Conservation (phyloP, 2,113 vertebrate species). For the Cryptomyrus ogoouensis region DNA sequence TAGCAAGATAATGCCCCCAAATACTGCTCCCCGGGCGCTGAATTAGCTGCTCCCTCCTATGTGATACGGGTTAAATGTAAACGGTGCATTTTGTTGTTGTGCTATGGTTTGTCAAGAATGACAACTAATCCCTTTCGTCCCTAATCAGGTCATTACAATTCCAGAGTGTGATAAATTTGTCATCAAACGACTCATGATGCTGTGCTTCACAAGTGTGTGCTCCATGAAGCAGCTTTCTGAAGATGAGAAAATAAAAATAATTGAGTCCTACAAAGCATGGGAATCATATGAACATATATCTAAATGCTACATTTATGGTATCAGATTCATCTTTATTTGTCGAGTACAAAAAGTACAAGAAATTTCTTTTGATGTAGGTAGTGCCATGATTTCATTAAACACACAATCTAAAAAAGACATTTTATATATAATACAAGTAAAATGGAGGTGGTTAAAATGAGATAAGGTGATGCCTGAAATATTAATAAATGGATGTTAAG, state of each 20-base stretch:
- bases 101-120: too few relatives aligned
- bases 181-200: not conserved
- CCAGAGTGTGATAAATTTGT: not conserved
- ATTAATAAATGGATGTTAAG: not conserved
- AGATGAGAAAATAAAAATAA: not conserved
- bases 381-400: not conserved
- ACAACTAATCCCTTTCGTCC: too few relatives aligned
- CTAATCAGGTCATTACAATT: not conserved
- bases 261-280: not conserved
- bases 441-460: not conserved
- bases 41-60: too few relatives aligned
- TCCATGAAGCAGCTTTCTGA: not conserved
- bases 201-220: not conserved
- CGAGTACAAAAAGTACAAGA: not conserved
- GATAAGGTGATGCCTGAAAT: not conserved
- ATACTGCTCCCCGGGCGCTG: too few relatives aligned
- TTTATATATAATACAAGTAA: not conserved
- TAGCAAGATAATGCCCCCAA: too few relatives aligned
- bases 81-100: too few relatives aligned
- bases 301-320: not conserved
- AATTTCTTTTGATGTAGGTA: not conserved
- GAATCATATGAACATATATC: not conserved
- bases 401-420: not conserved
- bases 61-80: too few relatives aligned
- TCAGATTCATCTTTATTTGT: not conserved